Evolutionary conservation across 2,797 vertebrate species (phyloP).

Genomic region (Rallus crepitans): DNA sequence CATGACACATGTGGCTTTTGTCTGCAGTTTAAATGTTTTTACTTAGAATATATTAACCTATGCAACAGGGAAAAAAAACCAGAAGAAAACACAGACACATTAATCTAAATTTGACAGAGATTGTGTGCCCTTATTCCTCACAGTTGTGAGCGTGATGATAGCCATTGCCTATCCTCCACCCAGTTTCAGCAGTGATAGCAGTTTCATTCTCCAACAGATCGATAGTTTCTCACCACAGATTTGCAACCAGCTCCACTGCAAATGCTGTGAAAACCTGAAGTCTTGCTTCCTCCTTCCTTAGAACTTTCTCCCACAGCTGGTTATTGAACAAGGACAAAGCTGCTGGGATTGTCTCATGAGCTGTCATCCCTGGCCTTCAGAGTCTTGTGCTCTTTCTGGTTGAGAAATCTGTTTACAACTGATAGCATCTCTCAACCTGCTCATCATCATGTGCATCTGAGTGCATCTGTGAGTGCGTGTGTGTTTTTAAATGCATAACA

Average conservation of each 20-base stretch:
- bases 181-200: not conserved
- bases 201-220: not conserved
- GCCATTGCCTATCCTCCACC: not conserved
- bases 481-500: not conserved
- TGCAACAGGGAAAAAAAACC: not conserved
- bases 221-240: not conserved
- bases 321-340: not conserved
- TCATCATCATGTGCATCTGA: not conserved
- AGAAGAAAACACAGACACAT: not conserved
- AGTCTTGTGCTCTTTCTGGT: not conserved
- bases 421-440: conserved; percentile 3
- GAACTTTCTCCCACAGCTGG: not conserved
- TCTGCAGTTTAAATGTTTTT: not conserved
- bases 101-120: not conserved
- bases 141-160: not conserved
- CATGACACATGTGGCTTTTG: not conserved
- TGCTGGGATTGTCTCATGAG: not conserved
- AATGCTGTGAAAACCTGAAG: not conserved
- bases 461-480: not conserved
- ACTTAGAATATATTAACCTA: not conserved
- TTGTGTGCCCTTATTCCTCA: not conserved
- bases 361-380: not conserved
- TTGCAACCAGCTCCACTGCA: not conserved
- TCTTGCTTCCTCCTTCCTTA: not conserved
- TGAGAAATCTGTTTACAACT: conserved; percentile 25